Evolutionary conservation across 2,797 vertebrate genomes (phyloP).

Genomic region (Simalia tracyae): DNA sequence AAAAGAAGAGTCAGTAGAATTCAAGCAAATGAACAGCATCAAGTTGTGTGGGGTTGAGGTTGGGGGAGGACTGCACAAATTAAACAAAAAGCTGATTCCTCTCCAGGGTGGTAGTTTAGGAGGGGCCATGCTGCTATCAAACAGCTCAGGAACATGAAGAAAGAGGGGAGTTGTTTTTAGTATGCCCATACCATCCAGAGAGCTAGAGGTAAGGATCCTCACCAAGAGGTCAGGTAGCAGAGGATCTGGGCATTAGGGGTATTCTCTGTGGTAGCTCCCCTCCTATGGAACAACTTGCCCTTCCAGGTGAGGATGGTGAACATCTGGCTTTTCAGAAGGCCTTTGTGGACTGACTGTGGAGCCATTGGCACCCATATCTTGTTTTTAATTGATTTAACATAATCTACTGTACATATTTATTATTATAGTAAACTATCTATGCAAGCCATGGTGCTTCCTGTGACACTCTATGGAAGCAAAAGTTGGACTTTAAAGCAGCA

Average conservation of each 20-base stretch:
- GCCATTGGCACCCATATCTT: neutral
- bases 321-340: neutral
- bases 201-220: neutral
- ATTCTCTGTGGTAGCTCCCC: neutral
- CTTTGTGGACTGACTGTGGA: neutral
- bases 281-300: neutral
- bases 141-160: neutral
- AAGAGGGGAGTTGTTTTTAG: neutral
- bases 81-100: neutral
- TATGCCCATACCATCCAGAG: neutral
- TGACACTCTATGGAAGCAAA: neutral
- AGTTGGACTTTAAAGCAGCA: neutral
- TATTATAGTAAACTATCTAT: neutral
- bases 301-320: neutral
- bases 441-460: neutral
- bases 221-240: neutral
- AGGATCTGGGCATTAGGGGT: neutral
- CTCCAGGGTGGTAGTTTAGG: neutral
- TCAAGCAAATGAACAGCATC: neutral
- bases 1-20: neutral
- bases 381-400: neutral
- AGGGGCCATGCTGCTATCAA: neutral
- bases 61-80: neutral
- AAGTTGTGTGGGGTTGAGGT: neutral
- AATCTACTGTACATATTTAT: neutral